phyloP scores from a whole-genome alignment of 2,888 invertebrate genomes.

The Ormyrus nitidulus region DNA sequence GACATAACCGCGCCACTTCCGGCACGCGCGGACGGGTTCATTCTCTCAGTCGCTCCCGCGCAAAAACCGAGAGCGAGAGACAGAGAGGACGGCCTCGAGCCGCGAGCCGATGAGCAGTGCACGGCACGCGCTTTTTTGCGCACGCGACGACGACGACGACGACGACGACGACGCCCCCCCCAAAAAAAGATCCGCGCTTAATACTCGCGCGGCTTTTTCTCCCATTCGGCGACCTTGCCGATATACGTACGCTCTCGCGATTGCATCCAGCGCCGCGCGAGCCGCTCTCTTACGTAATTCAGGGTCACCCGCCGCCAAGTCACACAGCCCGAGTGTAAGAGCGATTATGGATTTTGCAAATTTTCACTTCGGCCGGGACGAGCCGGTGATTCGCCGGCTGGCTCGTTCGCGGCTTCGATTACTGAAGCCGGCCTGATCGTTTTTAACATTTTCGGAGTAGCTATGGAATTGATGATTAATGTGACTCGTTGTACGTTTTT shows the following conservation, averaged over 20 bases:
- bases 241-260: constrained; percentile 35
- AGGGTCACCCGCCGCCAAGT: constrained; percentile 50
- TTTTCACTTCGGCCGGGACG: neutral
- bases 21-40: constrained; percentile 41
- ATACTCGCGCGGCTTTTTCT: constrained; percentile 27
- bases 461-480: too few relatives aligned
- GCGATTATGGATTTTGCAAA: constrained; percentile 45
- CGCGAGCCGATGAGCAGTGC: neutral
- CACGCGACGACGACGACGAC: neutral
- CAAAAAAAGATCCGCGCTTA: constrained; percentile 5
- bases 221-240: constrained; percentile 48
- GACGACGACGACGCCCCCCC: neutral
- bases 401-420: too few relatives aligned
- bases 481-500: too few relatives aligned
- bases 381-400: too few relatives aligned
- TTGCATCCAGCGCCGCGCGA: constrained; percentile 9
- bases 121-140: neutral
- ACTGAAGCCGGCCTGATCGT: too few relatives aligned
- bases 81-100: constrained; percentile 10
- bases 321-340: constrained; percentile 4
- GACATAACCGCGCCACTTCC: constrained; percentile 50
- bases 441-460: too few relatives aligned
- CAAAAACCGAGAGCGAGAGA: neutral
- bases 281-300: constrained; percentile 54
- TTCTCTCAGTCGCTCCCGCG: neutral